Percentiles rank a stretch among this genome's conserved stretches.
Evolutionary conservation across 2,113 vertebrate species (phyloP).

Genomic region (Engraulis encrasicolus): DNA sequence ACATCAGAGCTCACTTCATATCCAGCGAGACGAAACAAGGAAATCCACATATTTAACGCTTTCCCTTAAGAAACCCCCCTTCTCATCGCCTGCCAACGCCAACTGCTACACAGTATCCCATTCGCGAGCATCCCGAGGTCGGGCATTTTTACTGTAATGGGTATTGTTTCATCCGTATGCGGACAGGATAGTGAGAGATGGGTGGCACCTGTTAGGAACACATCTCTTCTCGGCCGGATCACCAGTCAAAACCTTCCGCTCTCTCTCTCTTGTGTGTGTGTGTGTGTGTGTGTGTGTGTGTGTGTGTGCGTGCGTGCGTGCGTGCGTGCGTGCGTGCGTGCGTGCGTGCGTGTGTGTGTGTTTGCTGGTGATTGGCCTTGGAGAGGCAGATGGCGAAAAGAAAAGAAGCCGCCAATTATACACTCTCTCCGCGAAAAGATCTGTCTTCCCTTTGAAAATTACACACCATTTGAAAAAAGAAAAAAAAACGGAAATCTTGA

Average conservation of each 20-base stretch:
- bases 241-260: background rate
- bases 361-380: background rate
- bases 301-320: no score
- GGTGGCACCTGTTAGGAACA: background rate
- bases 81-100: background rate
- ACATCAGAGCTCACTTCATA: no score
- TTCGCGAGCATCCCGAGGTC: background rate
- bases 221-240: background rate
- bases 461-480: background rate
- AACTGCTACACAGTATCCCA: background rate
- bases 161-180: background rate
- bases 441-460: background rate
- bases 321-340: no score
- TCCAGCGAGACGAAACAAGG: conserved; percentile 3
- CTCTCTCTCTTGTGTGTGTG: no score
- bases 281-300: no score
- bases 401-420: background rate
- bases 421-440: background rate
- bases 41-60: background rate
- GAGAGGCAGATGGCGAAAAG: background rate
- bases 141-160: no score
- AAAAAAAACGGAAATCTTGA: no score
- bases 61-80: background rate
- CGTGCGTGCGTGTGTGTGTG: no score
- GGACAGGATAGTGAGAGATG: background rate